Evolutionary conservation across 1,140 invertebrate genomes (phyloP).

Genomic region (Drosophila virilis): DNA sequence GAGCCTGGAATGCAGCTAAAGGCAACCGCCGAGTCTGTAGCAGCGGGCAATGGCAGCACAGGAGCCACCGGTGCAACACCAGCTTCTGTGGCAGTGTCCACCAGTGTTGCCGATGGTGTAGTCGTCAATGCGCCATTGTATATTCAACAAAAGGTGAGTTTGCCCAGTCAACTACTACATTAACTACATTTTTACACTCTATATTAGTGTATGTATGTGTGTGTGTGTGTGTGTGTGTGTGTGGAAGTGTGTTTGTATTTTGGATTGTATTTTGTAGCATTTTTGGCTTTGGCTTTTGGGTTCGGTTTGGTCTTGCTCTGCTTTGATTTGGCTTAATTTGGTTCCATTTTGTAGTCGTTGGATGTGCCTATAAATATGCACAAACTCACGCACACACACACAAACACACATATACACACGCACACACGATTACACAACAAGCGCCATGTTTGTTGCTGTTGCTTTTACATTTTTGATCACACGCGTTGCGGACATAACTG

Average conservation of each 20-base stretch:
- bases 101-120: conserved; percentile 83
- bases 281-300: conserved; percentile 62
- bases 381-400: conserved; percentile 27
- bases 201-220: conserved; percentile 28
- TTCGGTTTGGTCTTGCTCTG: conserved; percentile 59
- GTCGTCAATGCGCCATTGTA: conserved; percentile 82
- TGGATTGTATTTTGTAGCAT: conserved; percentile 70
- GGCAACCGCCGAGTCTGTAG: conserved; percentile 76
- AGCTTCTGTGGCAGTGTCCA: conserved; percentile 84
- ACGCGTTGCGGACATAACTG: conserved; percentile 27
- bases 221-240: conserved; percentile 18
- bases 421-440: background rate
- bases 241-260: conserved; percentile 33
- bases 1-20: conserved; percentile 86
- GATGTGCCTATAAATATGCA: conserved; percentile 37
- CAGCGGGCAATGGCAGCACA: conserved; percentile 50
- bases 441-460: conserved; percentile 50
- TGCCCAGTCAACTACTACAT: conserved; percentile 1
- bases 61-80: conserved; percentile 24
- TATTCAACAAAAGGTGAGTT: conserved; percentile 83
- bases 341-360: conserved; percentile 30
- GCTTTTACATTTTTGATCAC: conserved; percentile 76
- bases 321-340: conserved; percentile 25
- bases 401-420: conserved; percentile 32
- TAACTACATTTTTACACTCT: conserved; percentile 13